These are phyloP conservation scores for Malurus alboscapulatus DNA, from an alignment of 2,113 vertebrate species.

Conservation along the genomic window DNA sequence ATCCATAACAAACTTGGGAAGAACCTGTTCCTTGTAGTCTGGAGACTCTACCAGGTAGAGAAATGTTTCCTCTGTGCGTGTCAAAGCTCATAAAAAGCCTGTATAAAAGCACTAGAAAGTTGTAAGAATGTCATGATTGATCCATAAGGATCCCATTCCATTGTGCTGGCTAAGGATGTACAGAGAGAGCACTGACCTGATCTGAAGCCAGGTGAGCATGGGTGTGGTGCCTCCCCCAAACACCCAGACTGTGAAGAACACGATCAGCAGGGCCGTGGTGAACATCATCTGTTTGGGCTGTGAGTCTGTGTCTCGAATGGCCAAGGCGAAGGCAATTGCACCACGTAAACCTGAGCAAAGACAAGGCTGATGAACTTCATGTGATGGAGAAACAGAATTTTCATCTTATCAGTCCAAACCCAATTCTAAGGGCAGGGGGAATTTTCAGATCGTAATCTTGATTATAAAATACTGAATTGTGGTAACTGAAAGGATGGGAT, in stretches of 20 bases:
- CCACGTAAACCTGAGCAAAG: slow-evolving; percentile 79
- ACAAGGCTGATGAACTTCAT: neutral
- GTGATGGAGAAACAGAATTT: neutral
- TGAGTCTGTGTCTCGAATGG: slow-evolving; percentile 73
- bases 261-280: slow-evolving; percentile 79
- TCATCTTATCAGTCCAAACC: neutral
- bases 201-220: slow-evolving; percentile 79
- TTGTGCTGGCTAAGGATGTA: neutral
- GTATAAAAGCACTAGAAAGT: neutral
- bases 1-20: neutral
- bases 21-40: neutral
- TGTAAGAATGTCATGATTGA: neutral
- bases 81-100: neutral
- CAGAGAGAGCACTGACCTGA: slow-evolving; percentile 76
- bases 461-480: neutral
- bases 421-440: neutral
- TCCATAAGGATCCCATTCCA: rapidly evolving
- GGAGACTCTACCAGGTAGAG: neutral
- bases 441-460: neutral
- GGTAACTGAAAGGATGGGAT: neutral
- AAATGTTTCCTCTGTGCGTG: neutral
- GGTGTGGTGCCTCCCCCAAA: slow-evolving; percentile 79
- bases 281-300: slow-evolving; percentile 79
- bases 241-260: slow-evolving; percentile 82
- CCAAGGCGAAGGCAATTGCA: slow-evolving; percentile 82